Evolutionary conservation across 1,140 invertebrate genomes (phyloP).

Genomic region (Zaprionus vittiger): DNA sequence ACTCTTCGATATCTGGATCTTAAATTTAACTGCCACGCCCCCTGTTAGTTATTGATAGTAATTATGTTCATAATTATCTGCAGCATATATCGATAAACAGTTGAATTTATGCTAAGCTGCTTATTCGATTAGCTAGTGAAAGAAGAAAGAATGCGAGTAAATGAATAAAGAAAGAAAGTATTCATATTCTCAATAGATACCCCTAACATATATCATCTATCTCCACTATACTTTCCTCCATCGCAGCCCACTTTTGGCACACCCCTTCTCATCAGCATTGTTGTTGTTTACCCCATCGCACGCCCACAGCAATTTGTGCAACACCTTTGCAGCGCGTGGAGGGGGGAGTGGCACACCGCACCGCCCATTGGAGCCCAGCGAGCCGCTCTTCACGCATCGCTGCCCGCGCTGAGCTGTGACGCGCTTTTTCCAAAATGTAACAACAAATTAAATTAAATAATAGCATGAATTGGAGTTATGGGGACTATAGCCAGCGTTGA

Average conservation of each 20-base stretch:
- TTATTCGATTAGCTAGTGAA: too few species aligned
- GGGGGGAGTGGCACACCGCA: not conserved
- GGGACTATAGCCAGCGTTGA: not conserved
- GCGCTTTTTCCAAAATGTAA: constrained; percentile 66
- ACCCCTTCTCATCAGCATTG: constrained; percentile 23
- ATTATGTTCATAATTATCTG: too few species aligned
- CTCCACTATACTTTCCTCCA: not conserved
- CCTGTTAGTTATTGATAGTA: too few species aligned
- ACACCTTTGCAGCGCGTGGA: constrained; percentile 18
- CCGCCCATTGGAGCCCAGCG: constrained; percentile 46
- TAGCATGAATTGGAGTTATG: constrained; percentile 41
- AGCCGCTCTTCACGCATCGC: constrained; percentile 69
- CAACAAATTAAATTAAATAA: constrained; percentile 82
- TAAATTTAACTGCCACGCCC: too few species aligned
- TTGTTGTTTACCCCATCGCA: constrained; percentile 25
- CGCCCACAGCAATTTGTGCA: constrained; percentile 44
- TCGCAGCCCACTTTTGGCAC: constrained; percentile 5
- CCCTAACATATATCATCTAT: not conserved
- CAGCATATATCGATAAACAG: too few species aligned
- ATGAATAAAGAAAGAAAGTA: not conserved
- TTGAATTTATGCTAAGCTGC: too few species aligned
- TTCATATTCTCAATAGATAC: not conserved
- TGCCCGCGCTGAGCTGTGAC: constrained; percentile 27
- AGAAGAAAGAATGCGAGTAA: too few species aligned
- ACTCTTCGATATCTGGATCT: too few species aligned